Evolutionary conservation across 2,888 invertebrate species (phyloP).

Genomic region (Drosophila cognata): DNA sequence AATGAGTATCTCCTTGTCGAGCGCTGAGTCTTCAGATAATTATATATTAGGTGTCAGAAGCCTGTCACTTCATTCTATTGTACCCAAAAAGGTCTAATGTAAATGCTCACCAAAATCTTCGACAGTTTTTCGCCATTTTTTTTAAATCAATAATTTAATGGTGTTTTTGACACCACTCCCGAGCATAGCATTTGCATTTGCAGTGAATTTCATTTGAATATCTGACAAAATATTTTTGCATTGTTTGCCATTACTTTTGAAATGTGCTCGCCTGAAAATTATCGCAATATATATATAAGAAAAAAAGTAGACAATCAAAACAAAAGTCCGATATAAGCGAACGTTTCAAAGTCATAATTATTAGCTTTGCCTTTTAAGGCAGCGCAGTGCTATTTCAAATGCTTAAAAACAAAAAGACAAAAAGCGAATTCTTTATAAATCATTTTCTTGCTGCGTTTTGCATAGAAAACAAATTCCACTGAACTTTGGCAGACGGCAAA

Average conservation of each 20-base stretch:
- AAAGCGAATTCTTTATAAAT: constrained; percentile 73
- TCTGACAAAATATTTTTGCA: constrained; percentile 51
- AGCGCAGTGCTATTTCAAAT: constrained; percentile 47
- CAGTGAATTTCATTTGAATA: constrained; percentile 34
- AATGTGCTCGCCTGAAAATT: constrained; percentile 24
- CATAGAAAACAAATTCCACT: constrained; percentile 62
- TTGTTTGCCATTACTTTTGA: constrained; percentile 30
- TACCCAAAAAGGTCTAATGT: constrained; percentile 53
- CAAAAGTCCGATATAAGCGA: constrained; percentile 33
- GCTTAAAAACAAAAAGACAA: constrained; percentile 26
- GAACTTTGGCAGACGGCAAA: constrained; percentile 65
- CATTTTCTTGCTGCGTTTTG: constrained; percentile 56
- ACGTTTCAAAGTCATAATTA: constrained; percentile 66
- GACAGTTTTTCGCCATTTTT: constrained; percentile 13
- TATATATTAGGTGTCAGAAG: background rate
- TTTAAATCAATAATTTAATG: constrained; percentile 54
- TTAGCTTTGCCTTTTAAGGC: constrained; percentile 69
- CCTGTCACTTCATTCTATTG: background rate
- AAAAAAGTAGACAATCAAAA: constrained; percentile 22
- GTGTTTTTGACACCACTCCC: constrained; percentile 68
- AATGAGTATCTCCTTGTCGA: background rate
- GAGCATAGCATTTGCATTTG: constrained; percentile 36
- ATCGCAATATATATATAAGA: constrained; percentile 15
- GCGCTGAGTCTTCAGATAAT: background rate
- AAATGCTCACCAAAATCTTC: constrained; percentile 42